phyloP scores from a whole-genome alignment of 2,888 invertebrate genomes.

The Lymantria monacha region DNA sequence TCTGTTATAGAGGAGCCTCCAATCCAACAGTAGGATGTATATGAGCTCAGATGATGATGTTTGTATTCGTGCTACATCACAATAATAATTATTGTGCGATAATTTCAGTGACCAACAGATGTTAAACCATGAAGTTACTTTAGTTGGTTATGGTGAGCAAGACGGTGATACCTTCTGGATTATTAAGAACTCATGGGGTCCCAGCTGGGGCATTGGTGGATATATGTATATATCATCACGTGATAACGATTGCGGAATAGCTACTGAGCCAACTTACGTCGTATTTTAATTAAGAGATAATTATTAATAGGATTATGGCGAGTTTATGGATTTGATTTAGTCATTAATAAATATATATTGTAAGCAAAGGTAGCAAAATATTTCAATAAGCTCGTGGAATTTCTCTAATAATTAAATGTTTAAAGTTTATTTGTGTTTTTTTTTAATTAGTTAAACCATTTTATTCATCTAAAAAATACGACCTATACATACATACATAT shows the following conservation, averaged over 20 bases:
- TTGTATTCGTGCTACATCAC: too few species aligned
- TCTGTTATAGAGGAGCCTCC: too few species aligned
- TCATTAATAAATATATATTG: background rate
- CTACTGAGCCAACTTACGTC: constrained; percentile 91
- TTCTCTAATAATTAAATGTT: constrained; percentile 16
- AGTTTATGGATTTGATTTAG: constrained; percentile 8
- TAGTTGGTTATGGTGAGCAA: constrained; percentile 93
- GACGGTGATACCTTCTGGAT: constrained; percentile 95
- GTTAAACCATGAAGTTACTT: constrained; percentile 93
- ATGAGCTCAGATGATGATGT: too few species aligned
- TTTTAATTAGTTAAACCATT: background rate
- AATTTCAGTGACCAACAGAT: constrained; percentile 82
- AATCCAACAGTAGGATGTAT: too few species aligned
- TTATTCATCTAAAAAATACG: too few species aligned
- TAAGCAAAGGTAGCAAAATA: constrained; percentile 15
- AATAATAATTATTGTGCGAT: constrained; percentile 7
- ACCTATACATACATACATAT: too few species aligned
- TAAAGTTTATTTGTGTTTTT: background rate
- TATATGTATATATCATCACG: constrained; percentile 93
- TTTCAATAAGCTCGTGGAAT: constrained; percentile 37
- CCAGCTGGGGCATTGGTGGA: constrained; percentile 96
- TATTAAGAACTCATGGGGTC: constrained; percentile 97
- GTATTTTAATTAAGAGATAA: constrained; percentile 75
- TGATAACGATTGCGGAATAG: constrained; percentile 94
- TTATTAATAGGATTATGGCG: constrained; percentile 2